A percentile compares a stretch with the other conserved stretches of the same genome.
These are phyloP conservation scores for Caenorhabditis angaria DNA, from an alignment of 2,888 invertebrate genomes.

Conservation along the genomic window DNA sequence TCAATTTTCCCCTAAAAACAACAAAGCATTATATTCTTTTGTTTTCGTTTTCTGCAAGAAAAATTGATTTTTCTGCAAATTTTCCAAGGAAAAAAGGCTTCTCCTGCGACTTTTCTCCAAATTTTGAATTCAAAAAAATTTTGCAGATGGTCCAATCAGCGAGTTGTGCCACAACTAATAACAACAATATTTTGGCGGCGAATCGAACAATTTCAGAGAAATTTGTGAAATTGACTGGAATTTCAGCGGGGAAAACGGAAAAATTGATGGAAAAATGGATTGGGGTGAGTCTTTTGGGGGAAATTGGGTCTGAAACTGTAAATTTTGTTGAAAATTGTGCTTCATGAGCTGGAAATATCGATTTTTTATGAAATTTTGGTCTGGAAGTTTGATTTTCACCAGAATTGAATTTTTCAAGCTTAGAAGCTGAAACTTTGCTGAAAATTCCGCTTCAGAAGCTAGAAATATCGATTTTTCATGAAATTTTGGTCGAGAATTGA, in stretches of 20 bases:
- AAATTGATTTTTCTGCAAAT: neutral
- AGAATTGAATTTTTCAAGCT: no score
- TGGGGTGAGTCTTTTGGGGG: slow-evolving; percentile 24
- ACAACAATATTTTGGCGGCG: slow-evolving; percentile 35
- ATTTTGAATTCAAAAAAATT: neutral
- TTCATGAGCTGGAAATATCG: no score
- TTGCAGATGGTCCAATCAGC: slow-evolving; percentile 38
- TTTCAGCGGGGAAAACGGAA: slow-evolving; percentile 18
- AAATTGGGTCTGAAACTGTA: no score
- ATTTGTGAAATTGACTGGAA: slow-evolving; percentile 28
- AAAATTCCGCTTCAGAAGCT: no score
- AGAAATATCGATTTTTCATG: no score
- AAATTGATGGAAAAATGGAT: slow-evolving; percentile 36
- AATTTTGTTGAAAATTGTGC: no score
- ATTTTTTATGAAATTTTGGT: no score
- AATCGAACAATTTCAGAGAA: slow-evolving; percentile 30
- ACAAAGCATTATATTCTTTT: neutral
- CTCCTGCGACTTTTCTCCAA: neutral
- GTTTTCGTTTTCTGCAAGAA: neutral
- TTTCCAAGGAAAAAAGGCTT: neutral
- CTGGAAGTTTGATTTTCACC: no score
- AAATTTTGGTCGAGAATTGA: no score
- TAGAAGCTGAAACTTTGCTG: no score
- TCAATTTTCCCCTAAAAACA: neutral
- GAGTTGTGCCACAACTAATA: slow-evolving; percentile 13